Evolutionary conservation across 2,888 invertebrate species (phyloP), one percentile per base, ranked within the genome.

Genomic region (Polietes domitor): DNA sequence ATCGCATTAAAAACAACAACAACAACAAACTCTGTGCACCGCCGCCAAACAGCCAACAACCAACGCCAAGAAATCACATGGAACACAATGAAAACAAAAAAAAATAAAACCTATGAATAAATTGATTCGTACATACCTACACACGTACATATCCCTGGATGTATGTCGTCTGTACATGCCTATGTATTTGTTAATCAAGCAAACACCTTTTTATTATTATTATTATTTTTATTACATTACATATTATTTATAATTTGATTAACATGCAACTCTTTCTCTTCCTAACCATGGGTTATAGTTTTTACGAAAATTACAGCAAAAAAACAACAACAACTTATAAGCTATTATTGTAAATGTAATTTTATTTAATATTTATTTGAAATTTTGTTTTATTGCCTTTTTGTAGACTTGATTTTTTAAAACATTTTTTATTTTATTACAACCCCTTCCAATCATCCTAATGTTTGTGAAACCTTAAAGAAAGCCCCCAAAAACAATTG

Each of bases 211-310:
- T 76, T 72, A 47, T 50, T 70, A 61, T 70, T 50, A 71, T 28
- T 77, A 75, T 70, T 41, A 74, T 68, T 82, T 72, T 58, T n/a
- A n/a, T n/a, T n/a, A n/a, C n/a, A n/a, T n/a, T n/a, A n/a, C n/a
- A n/a, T n/a, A n/a, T n/a, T n/a, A n/a, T n/a, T n/a, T n/a, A n/a
- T n/a, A n/a, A 65, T 19, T 72, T 68, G 43, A 68, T 43, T 43
- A 43, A 71, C 71, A 58, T 10, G 71, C 53, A 63, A 21, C 19
- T 81, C 70, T 76, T 77, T 47, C 53, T 41, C 79, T 77, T 82
- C 61, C 80, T 85, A 85, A 84, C 78, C 70, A 12, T 82, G 82
- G 83, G 80, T 80, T 82, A 61, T 82, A 80, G 81, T 82, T 85
- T 53, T 78, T 37, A 28, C 5, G 21, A 53, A 50, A 21, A 10